A percentile compares a stretch with the other conserved stretches of the same genome.
These are phyloP conservation scores for Nasalis larvatus DNA, from an alignment of 2,113 vertebrate genomes.

Conservation along the genomic window DNA sequence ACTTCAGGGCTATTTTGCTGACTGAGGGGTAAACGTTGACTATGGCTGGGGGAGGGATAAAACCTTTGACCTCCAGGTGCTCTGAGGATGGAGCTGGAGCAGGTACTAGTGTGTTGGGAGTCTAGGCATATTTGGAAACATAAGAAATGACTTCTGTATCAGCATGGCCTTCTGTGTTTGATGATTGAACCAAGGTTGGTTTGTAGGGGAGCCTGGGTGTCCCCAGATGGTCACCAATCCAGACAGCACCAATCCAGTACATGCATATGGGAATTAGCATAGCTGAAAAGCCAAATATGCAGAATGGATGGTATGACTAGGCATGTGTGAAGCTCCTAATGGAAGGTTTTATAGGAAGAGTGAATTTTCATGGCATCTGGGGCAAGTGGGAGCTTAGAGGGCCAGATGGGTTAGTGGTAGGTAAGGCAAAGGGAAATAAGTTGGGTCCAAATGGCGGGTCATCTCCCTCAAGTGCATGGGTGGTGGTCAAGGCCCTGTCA, in stretches of 20 bases:
- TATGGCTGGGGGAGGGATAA: background rate
- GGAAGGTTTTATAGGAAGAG: background rate
- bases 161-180: background rate
- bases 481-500: background rate
- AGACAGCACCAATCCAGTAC: background rate
- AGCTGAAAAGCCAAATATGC: background rate
- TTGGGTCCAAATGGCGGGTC: background rate
- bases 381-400: background rate
- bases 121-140: background rate
- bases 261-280: background rate
- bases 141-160: background rate
- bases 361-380: background rate
- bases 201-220: background rate
- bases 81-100: background rate
- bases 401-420: background rate
- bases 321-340: background rate
- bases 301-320: background rate
- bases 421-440: background rate
- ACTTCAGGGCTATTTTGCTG: background rate
- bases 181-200: background rate
- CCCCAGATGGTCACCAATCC: background rate
- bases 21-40: background rate
- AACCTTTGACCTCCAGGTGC: background rate
- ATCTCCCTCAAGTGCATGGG: background rate
- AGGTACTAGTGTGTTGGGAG: background rate